A percentile compares a stretch with the other conserved stretches of the same genome.
These are phyloP conservation scores for Drosophila kikkawai DNA, from an alignment of 1,140 invertebrate species.

Conservation along the genomic window DNA sequence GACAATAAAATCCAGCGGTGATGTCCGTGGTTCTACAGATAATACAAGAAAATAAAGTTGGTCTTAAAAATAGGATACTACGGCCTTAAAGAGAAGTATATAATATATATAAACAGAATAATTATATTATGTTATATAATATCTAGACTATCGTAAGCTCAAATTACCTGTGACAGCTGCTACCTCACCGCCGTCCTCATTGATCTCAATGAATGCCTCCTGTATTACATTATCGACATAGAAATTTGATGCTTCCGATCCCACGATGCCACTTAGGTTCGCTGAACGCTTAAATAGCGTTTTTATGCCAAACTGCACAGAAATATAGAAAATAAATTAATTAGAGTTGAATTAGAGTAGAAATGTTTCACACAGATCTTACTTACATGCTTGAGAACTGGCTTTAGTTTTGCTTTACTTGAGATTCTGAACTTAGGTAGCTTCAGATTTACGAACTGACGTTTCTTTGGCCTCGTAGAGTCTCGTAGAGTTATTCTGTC, in stretches of 20 bases:
- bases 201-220: slow-evolving; percentile 1
- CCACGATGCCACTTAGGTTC: background rate
- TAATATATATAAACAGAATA: background rate
- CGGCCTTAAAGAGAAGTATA: background rate
- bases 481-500: background rate
- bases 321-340: background rate
- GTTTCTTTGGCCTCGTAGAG: background rate
- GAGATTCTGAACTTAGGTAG: background rate
- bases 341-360: background rate
- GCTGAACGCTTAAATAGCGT: background rate
- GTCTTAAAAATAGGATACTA: background rate
- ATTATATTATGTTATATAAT: background rate
- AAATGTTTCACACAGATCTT: background rate
- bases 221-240: background rate
- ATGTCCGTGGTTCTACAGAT: background rate
- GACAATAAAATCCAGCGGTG: background rate
- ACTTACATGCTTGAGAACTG: background rate
- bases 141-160: no score
- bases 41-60: background rate
- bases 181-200: background rate
- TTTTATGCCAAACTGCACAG: background rate
- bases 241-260: background rate
- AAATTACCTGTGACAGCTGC: background rate
- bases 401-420: background rate
- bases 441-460: background rate